These are phyloP conservation scores for Manis crassicaudata DNA, from an alignment of 2,797 vertebrate species.

Conservation along the genomic window DNA sequence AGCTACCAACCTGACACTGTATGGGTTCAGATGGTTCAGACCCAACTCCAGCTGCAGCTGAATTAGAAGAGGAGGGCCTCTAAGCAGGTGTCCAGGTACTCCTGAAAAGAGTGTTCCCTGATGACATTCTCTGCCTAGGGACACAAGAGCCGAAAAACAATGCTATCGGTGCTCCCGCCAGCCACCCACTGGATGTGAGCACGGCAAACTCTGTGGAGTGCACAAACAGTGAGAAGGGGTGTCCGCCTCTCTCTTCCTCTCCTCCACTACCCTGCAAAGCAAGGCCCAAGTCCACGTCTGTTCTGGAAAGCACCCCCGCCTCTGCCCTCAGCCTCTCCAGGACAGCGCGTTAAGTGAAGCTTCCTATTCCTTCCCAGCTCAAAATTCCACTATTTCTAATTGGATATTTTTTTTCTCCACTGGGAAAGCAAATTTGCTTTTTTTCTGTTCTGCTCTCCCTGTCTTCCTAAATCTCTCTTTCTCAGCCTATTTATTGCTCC, in stretches of 20 bases:
- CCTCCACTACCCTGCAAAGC: background rate
- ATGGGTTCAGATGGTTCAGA: background rate
- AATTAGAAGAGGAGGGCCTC: background rate
- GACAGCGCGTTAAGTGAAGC: background rate
- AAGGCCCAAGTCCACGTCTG: background rate
- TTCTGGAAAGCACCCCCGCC: background rate
- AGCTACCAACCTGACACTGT: background rate
- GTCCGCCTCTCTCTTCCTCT: background rate
- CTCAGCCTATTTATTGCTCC: background rate
- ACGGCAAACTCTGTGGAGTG: background rate
- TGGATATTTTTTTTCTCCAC: background rate
- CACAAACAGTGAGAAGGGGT: background rate
- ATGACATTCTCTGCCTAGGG: background rate
- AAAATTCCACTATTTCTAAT: constrained; percentile 39
- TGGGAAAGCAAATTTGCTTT: background rate
- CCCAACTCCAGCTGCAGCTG: background rate
- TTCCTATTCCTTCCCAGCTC: background rate
- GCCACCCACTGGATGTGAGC: background rate
- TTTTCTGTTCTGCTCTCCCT: background rate
- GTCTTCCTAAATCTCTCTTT: background rate
- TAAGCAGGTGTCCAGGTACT: background rate
- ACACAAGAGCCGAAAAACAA: background rate
- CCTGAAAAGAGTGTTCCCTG: background rate
- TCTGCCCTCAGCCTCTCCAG: background rate
- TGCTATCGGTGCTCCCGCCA: background rate